Evolutionary conservation across 2,113 vertebrate genomes (phyloP).

Genomic region (Bothrops jararaca): DNA sequence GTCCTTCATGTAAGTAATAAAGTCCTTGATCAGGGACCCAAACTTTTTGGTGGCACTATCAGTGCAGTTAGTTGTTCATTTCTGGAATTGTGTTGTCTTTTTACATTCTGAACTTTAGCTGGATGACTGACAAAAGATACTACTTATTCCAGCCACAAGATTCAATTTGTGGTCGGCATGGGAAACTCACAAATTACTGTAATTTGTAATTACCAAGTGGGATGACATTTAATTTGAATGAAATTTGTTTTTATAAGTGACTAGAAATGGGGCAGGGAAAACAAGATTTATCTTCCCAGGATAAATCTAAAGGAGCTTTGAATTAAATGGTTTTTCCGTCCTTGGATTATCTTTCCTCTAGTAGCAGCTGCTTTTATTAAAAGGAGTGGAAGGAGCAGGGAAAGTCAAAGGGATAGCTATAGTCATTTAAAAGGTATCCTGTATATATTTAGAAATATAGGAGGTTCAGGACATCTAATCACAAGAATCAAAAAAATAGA

Average conservation of each 20-base stretch:
- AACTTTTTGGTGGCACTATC: neutral
- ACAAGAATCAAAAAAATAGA: neutral
- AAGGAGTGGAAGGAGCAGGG: neutral
- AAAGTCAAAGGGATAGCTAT: neutral
- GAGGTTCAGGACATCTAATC: neutral
- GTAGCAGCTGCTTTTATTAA: neutral
- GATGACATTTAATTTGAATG: neutral
- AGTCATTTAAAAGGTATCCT: neutral
- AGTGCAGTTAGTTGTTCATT: neutral
- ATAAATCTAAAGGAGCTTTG: neutral
- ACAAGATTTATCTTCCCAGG: neutral
- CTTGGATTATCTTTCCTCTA: neutral
- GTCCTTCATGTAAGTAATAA: neutral
- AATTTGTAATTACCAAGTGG: neutral
- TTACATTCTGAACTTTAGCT: neutral
- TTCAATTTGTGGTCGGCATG: neutral
- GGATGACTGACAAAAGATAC: neutral
- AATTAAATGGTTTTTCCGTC: neutral
- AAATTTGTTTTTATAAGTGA: neutral
- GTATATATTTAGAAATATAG: neutral
- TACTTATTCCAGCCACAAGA: neutral
- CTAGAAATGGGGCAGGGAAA: neutral
- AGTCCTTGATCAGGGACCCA: neutral
- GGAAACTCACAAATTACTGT: neutral
- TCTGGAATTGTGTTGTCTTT: neutral